phyloP scores from a whole-genome alignment of 2,113 vertebrate species.

The Hippocampus guttulatus region DNA sequence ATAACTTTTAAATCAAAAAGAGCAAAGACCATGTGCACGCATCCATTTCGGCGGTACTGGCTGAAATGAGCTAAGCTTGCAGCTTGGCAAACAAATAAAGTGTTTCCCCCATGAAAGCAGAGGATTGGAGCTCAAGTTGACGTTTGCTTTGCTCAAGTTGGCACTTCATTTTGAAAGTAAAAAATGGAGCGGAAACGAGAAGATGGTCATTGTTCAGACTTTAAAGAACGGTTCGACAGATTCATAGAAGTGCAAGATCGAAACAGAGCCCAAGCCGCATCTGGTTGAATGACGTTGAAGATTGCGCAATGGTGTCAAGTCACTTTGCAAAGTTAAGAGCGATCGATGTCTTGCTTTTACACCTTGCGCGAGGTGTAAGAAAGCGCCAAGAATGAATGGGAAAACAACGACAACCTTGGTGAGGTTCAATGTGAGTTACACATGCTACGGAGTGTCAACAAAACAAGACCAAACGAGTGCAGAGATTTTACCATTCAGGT shows the following conservation, averaged over 20 bases:
- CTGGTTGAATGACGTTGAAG: too few species aligned
- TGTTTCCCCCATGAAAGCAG: conserved; percentile 5
- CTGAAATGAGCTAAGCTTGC: neutral
- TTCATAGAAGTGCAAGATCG: neutral
- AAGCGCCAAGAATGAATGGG: too few species aligned
- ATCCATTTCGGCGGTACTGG: neutral
- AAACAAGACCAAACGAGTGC: neutral
- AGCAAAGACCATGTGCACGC: neutral
- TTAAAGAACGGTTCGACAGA: conserved; percentile 1
- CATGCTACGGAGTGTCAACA: neutral
- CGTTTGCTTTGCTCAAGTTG: neutral
- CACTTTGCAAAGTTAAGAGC: too few species aligned
- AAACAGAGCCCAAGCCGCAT: too few species aligned
- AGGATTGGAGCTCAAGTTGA: conserved; percentile 22
- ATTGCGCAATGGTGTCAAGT: too few species aligned
- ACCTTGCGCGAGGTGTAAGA: too few species aligned
- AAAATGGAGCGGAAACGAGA: neutral
- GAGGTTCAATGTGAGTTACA: neutral
- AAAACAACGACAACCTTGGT: neutral
- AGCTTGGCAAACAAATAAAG: conserved; percentile 5
- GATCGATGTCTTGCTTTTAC: too few species aligned
- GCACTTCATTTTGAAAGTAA: conserved; percentile 4
- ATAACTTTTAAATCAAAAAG: conserved; percentile 8
- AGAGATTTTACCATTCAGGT: neutral
- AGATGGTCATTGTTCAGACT: conserved; percentile 15